Percentiles rank a stretch among this genome's conserved stretches.
Evolutionary conservation across 2,113 vertebrate species (phyloP).

Genomic region (Microtus oregoni): DNA sequence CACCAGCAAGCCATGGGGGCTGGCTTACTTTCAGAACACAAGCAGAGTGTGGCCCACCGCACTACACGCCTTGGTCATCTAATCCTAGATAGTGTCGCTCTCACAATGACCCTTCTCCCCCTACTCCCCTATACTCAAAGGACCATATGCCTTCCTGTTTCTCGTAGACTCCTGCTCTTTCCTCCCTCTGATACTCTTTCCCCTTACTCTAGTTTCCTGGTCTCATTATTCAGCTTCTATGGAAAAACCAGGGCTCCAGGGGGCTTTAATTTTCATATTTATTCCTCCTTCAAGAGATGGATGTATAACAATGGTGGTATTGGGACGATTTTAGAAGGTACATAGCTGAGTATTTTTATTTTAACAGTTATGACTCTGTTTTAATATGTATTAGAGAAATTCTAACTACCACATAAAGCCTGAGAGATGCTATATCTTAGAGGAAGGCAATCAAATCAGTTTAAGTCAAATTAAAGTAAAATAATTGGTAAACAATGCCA

Average conservation of each 20-base stretch:
- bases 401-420: constrained; percentile 41
- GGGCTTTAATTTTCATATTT: constrained; percentile 53
- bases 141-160: neutral
- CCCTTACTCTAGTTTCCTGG: neutral
- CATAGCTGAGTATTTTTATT: constrained; percentile 49
- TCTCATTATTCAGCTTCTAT: neutral
- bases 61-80: neutral
- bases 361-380: constrained; percentile 53
- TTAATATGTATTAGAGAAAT: constrained; percentile 57
- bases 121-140: neutral
- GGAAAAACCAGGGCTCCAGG: constrained; percentile 12
- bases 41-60: neutral
- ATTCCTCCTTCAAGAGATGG: neutral
- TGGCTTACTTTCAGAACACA: constrained; percentile 15
- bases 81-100: neutral
- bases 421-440: constrained; percentile 19
- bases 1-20: neutral
- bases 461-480: constrained; percentile 63
- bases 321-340: constrained; percentile 46
- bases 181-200: neutral
- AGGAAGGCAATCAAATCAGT: constrained; percentile 53
- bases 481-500: constrained; percentile 40
- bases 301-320: neutral
- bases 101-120: neutral
- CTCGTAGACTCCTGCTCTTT: neutral